Base-by-base conservation (phyloP, 37 sponge, comb jelly and placozoan species). In the Agelas oroides region DNA sequence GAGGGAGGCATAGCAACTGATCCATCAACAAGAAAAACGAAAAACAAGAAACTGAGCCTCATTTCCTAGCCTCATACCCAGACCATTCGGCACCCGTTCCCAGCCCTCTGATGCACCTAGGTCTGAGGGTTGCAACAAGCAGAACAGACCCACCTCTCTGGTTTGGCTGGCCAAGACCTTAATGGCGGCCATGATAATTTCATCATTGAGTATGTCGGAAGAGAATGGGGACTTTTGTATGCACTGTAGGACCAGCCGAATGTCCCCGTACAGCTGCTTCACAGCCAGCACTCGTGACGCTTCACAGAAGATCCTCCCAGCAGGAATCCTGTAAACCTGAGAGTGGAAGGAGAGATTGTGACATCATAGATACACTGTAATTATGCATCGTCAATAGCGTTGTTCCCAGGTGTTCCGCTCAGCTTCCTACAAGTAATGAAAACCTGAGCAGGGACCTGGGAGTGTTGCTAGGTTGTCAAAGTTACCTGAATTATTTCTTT, bases 181-280 rank as follows among this genome's bases (percentile, higher is more conserved):
- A 33, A 95, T 86, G 71, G 91, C 90, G 24, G 95, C 79, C 70
- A 92, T 77, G 63, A 88, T 66, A 52, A 95, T 73, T 33, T 95
- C 92, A 79, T 95, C 95, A 59, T 78, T 78, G 69, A 81, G 71
- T 0, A 58, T 28, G 1, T 68, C 73, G 23, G 81, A 73, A 20
- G n/a, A 27, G 15, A 78, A 19, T 0, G 23, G 21, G 2, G 54
- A 60, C 25, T 74, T 78, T 59, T 90, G 76, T 0, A 90, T 63
- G 31, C 71, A 73, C 41, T 80, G 71, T 3, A 94, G 65, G 34
- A 94, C 71, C 1, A 70, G 31, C 64, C 88, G 59, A 15, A 94
- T 35, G 23, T 90, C 84, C 17, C 36, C 32, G n/a, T 86, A 90
- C 33, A 77, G 62, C 34, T 80, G 62, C 39, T 53, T 73, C 30